phyloP scores from a whole-genome alignment of 2,888 invertebrate genomes.

The Sarcophaga rosellei region DNA sequence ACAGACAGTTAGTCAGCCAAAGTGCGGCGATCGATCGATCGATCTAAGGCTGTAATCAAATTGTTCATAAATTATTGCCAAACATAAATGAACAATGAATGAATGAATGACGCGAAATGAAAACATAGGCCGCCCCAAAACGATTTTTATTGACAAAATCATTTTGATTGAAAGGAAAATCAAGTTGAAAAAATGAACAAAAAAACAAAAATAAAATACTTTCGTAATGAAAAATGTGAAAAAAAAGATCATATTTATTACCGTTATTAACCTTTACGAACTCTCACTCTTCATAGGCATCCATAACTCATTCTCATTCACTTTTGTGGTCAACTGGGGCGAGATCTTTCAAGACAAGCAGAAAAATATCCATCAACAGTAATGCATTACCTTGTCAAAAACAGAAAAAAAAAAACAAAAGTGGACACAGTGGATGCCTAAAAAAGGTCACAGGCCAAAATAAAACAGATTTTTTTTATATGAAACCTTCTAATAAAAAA shows the following conservation, averaged over 20 bases:
- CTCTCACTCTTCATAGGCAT: constrained; percentile 65
- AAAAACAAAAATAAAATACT: constrained; percentile 24
- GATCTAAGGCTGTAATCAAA: constrained; percentile 7
- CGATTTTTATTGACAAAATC: constrained; percentile 46
- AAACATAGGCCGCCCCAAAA: no score
- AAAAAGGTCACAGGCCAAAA: no score
- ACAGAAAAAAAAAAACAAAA: constrained; percentile 17
- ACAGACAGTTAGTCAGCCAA: not conserved
- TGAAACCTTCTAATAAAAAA: no score
- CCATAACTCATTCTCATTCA: constrained; percentile 55
- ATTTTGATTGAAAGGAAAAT: constrained; percentile 57
- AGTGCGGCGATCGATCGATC: not conserved
- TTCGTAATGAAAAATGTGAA: constrained; percentile 58
- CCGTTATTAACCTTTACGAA: constrained; percentile 68
- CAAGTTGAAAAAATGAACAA: constrained; percentile 3
- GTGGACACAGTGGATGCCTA: not conserved
- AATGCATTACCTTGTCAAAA: not conserved
- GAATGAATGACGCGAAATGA: not conserved
- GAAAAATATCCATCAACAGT: constrained; percentile 22
- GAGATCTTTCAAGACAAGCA: constrained; percentile 51
- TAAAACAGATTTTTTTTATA: no score
- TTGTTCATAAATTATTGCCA: constrained; percentile 30
- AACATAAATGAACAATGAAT: constrained; percentile 5
- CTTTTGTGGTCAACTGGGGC: constrained; percentile 55
- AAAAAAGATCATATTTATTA: constrained; percentile 61